These are phyloP conservation scores for Urechis unicinctus DNA, from an alignment of 2,888 invertebrate genomes.

Conservation along the genomic window DNA sequence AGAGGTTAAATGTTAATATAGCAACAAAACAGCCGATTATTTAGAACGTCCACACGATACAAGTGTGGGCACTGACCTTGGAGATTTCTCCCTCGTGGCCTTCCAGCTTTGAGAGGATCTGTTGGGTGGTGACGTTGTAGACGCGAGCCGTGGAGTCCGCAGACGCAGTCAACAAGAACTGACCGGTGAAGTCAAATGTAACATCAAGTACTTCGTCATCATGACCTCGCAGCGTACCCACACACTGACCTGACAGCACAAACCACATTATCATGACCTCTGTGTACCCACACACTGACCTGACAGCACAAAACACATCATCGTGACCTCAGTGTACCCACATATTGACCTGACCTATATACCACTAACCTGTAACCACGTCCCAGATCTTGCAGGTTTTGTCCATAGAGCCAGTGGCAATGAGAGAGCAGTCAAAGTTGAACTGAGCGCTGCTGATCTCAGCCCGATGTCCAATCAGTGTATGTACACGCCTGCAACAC, in stretches of 20 bases:
- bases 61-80: constrained; percentile 44
- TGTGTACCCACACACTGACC: constrained; percentile 38
- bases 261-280: constrained; percentile 45
- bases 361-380: constrained; percentile 33
- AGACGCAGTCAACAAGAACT: constrained; percentile 67
- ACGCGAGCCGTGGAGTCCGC: constrained; percentile 70
- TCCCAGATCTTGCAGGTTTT: constrained; percentile 51
- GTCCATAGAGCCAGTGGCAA: constrained; percentile 52
- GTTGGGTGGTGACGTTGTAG: constrained; percentile 58
- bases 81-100: constrained; percentile 52
- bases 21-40: neutral
- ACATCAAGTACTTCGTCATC: constrained; percentile 64
- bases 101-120: constrained; percentile 40
- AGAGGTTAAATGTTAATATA: no score
- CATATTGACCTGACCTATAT: constrained; percentile 24
- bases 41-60: no score
- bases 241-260: constrained; percentile 23
- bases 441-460: constrained; percentile 51
- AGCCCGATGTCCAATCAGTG: constrained; percentile 49
- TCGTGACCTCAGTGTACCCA: constrained; percentile 47
- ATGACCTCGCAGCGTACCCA: constrained; percentile 47
- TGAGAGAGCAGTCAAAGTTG: constrained; percentile 50
- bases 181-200: constrained; percentile 69
- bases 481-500: constrained; percentile 40
- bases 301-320: constrained; percentile 27